Conservation (phyloP, 2,113 vertebrate genomes). For the Nibea coibor region DNA sequence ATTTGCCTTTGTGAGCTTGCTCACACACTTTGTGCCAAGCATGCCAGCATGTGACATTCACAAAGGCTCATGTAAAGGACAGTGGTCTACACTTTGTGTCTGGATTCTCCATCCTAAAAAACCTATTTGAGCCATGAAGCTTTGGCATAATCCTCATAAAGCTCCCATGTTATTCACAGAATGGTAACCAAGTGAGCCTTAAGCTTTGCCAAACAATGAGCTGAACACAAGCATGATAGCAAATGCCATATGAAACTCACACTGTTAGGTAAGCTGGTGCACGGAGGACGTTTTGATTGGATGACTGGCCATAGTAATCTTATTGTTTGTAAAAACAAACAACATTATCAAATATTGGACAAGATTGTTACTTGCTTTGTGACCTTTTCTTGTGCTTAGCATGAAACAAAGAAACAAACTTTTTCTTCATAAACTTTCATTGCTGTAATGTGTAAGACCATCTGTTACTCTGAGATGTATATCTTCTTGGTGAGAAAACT, state of each 20-base stretch:
- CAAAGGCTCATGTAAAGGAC: slow-evolving; percentile 67
- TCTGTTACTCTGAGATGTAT: too few relatives aligned
- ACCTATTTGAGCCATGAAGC: slow-evolving; percentile 71
- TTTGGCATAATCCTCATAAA: slow-evolving; percentile 77
- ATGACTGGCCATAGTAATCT: slow-evolving; percentile 29
- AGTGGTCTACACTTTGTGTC: slow-evolving; percentile 53
- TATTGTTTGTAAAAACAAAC: slow-evolving; percentile 33
- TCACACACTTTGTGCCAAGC: slow-evolving; percentile 65
- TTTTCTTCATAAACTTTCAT: not conserved
- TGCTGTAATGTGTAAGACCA: not conserved
- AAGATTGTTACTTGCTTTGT: not conserved
- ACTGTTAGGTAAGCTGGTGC: slow-evolving; percentile 52
- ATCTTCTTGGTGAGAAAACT: too few relatives aligned
- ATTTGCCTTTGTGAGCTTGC: slow-evolving; percentile 48
- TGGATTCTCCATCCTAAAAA: slow-evolving; percentile 69
- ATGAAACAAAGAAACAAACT: not conserved
- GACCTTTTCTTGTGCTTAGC: not conserved
- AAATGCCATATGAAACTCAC: slow-evolving; percentile 65
- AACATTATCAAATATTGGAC: slow-evolving; percentile 26
- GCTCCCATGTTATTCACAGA: slow-evolving; percentile 70
- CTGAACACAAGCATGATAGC: slow-evolving; percentile 46
- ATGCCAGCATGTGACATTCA: slow-evolving; percentile 79
- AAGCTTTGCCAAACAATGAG: slow-evolving; percentile 74
- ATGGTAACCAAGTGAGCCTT: slow-evolving; percentile 67
- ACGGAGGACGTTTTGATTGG: slow-evolving; percentile 39